These are phyloP conservation scores for Drosophila truncata DNA, from an alignment of 1,140 invertebrate genomes.

Conservation along the genomic window DNA sequence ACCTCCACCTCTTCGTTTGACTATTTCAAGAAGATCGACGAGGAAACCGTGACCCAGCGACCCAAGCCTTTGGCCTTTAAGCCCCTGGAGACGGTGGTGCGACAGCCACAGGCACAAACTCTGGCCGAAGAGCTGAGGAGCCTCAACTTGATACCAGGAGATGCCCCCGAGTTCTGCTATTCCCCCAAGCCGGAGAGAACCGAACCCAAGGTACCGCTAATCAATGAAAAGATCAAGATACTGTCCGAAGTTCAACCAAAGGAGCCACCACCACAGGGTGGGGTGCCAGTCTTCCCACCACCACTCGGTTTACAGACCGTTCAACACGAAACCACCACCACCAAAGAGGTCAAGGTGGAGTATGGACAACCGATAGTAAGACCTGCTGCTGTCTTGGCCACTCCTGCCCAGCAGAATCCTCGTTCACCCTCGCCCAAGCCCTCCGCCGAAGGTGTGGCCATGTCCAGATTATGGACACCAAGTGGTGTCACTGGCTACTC, in stretches of 20 bases:
- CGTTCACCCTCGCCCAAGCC: conserved; percentile 85
- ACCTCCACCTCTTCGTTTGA: conserved; percentile 86
- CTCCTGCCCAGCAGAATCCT: conserved; percentile 66
- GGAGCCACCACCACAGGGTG: conserved; percentile 87
- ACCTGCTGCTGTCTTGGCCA: conserved; percentile 78
- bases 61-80: conserved; percentile 65
- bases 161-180: conserved; percentile 90
- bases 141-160: conserved; percentile 89
- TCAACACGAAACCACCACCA: conserved; percentile 66
- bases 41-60: conserved; percentile 59
- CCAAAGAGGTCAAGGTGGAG: conserved; percentile 76
- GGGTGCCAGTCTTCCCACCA: conserved; percentile 31
- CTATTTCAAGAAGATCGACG: conserved; percentile 87
- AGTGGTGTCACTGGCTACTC: conserved; percentile 56
- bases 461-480: conserved; percentile 88
- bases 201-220: conserved; percentile 84
- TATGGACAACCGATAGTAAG: conserved; percentile 81
- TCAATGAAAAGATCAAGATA: conserved; percentile 88
- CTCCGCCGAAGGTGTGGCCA: conserved; percentile 87
- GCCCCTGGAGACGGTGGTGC: conserved; percentile 62
- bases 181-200: conserved; percentile 86
- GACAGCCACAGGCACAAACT: conserved; percentile 53
- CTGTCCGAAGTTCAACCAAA: conserved; percentile 88
- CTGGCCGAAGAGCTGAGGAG: conserved; percentile 81
- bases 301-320: conserved; percentile 58